Evolutionary conservation across 2,888 invertebrate genomes (phyloP).

Genomic region (Scaptomyza caliginosa): DNA sequence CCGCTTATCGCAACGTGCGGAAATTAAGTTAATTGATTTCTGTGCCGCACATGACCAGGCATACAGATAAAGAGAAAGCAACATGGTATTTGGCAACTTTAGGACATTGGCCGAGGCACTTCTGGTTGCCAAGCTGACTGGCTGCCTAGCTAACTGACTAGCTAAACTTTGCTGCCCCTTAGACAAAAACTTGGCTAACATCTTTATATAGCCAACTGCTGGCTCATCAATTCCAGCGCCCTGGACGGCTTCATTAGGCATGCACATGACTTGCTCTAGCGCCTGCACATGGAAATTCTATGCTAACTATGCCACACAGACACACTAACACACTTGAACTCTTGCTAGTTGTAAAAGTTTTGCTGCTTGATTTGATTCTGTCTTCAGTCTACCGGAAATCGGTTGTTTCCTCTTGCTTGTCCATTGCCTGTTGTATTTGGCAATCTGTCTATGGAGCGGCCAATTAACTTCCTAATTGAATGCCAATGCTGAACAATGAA

Average conservation of each 20-base stretch:
- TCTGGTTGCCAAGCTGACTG: background rate
- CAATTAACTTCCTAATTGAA: conserved; percentile 76
- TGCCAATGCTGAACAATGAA: conserved; percentile 49
- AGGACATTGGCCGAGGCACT: conserved; percentile 11
- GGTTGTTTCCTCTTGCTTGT: conserved; percentile 53
- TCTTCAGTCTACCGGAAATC: conserved; percentile 62
- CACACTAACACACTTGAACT: conserved; percentile 19
- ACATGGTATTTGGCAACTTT: conserved; percentile 32
- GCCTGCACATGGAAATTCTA: conserved; percentile 57
- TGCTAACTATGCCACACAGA: conserved; percentile 39
- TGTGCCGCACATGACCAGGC: conserved; percentile 80
- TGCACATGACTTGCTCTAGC: conserved; percentile 63
- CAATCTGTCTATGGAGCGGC: conserved; percentile 45
- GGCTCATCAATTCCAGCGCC: conserved; percentile 61
- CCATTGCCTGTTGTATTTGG: conserved; percentile 45
- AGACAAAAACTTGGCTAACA: conserved; percentile 27
- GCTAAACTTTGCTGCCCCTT: conserved; percentile 41
- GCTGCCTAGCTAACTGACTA: background rate
- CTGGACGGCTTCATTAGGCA: conserved; percentile 73
- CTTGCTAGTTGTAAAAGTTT: conserved; percentile 62
- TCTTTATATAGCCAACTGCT: conserved; percentile 35
- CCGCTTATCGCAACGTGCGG: conserved; percentile 79
- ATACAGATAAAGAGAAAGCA: conserved; percentile 32
- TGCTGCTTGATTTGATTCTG: conserved; percentile 72
- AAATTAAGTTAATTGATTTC: conserved; percentile 84